These are phyloP conservation scores for Timema podura DNA, from an alignment of 2,888 invertebrate species.

Conservation along the genomic window DNA sequence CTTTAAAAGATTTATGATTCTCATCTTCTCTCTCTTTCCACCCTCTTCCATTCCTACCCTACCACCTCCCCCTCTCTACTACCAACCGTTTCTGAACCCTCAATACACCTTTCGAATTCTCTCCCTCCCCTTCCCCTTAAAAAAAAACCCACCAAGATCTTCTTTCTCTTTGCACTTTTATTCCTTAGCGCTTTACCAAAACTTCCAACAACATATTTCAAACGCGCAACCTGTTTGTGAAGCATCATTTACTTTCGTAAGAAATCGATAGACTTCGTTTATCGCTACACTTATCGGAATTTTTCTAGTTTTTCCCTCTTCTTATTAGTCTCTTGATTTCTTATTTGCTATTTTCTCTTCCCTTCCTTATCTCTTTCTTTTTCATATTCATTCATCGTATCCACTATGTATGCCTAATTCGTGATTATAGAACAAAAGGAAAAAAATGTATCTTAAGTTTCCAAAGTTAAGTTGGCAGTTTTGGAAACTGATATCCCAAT, in stretches of 20 bases:
- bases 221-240: constrained; percentile 12
- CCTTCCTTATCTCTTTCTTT: no score
- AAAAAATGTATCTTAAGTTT: no score
- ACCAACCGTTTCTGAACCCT: not conserved
- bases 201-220: constrained; percentile 17
- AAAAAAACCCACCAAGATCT: not conserved
- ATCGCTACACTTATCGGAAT: constrained; percentile 14
- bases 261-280: constrained; percentile 16
- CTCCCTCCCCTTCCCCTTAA: no score
- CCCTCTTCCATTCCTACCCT: not conserved
- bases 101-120: no score
- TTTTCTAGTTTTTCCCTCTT: constrained; percentile 5
- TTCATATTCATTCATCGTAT: no score
- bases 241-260: constrained; percentile 13
- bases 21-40: constrained; percentile 9
- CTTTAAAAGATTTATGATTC: constrained; percentile 15
- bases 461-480: no score
- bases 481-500: no score
- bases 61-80: not conserved
- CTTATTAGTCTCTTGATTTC: no score
- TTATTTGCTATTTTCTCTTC: no score
- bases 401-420: no score
- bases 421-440: no score
- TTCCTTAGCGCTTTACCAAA: constrained; percentile 13
- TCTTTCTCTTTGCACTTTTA: constrained; percentile 6